Base-by-base conservation (phyloP, 30 jellyfish, hydroid and myxozoan genomes). In the Hydra vulgaris region DNA sequence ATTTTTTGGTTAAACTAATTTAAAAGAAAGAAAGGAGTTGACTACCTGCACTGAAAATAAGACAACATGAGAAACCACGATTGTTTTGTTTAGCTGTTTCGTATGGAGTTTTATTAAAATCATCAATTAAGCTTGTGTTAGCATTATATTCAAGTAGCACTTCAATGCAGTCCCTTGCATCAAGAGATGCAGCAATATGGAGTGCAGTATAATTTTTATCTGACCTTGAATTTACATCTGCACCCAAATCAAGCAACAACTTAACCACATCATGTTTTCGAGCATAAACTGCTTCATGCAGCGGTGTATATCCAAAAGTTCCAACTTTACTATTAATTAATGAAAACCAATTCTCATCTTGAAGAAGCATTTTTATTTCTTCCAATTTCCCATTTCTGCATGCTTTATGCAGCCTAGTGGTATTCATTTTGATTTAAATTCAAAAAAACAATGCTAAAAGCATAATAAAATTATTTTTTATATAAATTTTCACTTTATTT, bases 181-280 rank as follows among this genome's bases (percentile, higher is more conserved):
- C 98, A 70, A 82, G 82, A 8, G 98, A 82, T 68, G 98, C 98
- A 27, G 98, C 98, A 26, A 92, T 84, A 61, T 92, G 98, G 17
- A 92, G 67, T 53, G 98, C 96, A 15, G 98, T 92, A 69, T 92
- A 92, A 40, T 74, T 74, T 17, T 96, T 96, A 87, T 83, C 81
- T 24, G 98, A 92, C 24, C 70, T 52, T 7, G 92, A 93, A 82
- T 92, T 83, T 15, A 84, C 95, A 54, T 79, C 74, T 18, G 97
- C 98, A 25, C 98, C 98, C 70, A 87, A 79, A 8, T 87, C 72
- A 22, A 92, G 75, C 88, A 92, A 87, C 21, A 85, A 69, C 52
- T 82, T 79, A 56, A 92, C 71, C 18, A 92, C 83, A 19, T 92
- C 94, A 18, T 82, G 88, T 23, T 77, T 69, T 70, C 88, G 78